Conservation (phyloP, 2,797 vertebrate genomes). For the Pseudochaenichthys georgianus region DNA sequence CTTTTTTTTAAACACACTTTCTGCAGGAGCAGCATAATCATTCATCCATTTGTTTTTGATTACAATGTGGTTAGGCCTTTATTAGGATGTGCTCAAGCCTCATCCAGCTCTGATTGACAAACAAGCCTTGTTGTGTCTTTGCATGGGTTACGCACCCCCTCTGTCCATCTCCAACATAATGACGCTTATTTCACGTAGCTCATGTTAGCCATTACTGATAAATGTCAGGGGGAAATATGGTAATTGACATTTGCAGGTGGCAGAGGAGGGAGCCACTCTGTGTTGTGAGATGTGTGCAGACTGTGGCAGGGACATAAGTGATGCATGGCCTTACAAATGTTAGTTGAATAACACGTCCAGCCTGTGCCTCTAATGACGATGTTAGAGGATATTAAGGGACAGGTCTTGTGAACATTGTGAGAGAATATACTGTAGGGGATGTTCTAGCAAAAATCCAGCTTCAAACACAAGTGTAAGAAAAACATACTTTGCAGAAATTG, state of each 20-base stretch:
- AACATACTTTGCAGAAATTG: neutral
- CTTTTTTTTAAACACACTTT: neutral
- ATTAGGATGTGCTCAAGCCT: constrained; percentile 71
- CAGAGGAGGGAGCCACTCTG: constrained; percentile 78
- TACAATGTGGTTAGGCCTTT: constrained; percentile 57
- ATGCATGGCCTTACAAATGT: constrained; percentile 91
- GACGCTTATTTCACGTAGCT: constrained; percentile 82
- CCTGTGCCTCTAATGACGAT: constrained; percentile 78
- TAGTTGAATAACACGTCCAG: constrained; percentile 89
- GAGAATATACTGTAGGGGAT: constrained; percentile 20
- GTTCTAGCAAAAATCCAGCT: neutral
- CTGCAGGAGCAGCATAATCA: constrained; percentile 32
- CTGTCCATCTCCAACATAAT: constrained; percentile 79
- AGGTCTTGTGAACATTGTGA: constrained; percentile 74
- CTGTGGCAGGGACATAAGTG: constrained; percentile 81
- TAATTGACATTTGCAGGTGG: constrained; percentile 93
- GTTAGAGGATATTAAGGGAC: constrained; percentile 75
- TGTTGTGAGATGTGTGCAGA: constrained; percentile 80
- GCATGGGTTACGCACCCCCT: constrained; percentile 32
- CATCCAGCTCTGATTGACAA: constrained; percentile 55
- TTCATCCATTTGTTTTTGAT: constrained; percentile 60
- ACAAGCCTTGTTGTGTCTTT: constrained; percentile 47
- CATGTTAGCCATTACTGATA: constrained; percentile 89
- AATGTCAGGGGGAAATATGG: constrained; percentile 90
- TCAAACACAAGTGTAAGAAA: neutral